Evolutionary conservation across 1,140 invertebrate genomes (phyloP).

Genomic region (Nilaparvata lugens): DNA sequence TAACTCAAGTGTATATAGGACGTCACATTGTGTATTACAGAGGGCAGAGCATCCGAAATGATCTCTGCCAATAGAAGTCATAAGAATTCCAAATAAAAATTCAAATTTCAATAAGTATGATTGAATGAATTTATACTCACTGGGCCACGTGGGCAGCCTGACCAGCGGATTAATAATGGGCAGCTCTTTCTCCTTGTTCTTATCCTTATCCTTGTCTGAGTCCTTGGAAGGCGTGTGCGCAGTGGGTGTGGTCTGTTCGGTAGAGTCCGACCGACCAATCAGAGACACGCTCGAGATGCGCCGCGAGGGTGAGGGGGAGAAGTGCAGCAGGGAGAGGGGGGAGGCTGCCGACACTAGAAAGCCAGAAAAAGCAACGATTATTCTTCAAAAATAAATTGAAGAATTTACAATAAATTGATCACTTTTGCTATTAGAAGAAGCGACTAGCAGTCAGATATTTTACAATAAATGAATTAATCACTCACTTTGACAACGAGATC

Average conservation of each 20-base stretch:
- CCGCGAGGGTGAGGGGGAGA: constrained; percentile 26
- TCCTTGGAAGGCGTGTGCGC: constrained; percentile 18
- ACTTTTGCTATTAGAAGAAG: no score
- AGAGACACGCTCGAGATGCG: constrained; percentile 24
- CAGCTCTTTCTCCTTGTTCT: constrained; percentile 51
- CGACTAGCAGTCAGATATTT: no score
- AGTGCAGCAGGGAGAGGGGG: constrained; percentile 29
- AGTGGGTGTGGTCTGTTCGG: constrained; percentile 13
- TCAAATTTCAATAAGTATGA: no score
- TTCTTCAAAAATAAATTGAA: neutral
- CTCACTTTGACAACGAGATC: no score
- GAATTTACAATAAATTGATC: no score
- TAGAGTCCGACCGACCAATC: constrained; percentile 7
- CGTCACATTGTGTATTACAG: no score
- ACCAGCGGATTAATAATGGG: constrained; percentile 88
- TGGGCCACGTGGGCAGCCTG: constrained; percentile 76
- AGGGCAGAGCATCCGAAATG: no score
- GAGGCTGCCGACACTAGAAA: constrained; percentile 31
- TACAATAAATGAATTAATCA: no score
- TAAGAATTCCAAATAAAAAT: no score
- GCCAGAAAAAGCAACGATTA: neutral
- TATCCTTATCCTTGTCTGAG: constrained; percentile 17
- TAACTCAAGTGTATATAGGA: no score
- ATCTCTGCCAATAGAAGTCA: no score
- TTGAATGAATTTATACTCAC: no score